Base-by-base conservation (phyloP, 2,797 vertebrate species). In the Micrastur ruficollis region DNA sequence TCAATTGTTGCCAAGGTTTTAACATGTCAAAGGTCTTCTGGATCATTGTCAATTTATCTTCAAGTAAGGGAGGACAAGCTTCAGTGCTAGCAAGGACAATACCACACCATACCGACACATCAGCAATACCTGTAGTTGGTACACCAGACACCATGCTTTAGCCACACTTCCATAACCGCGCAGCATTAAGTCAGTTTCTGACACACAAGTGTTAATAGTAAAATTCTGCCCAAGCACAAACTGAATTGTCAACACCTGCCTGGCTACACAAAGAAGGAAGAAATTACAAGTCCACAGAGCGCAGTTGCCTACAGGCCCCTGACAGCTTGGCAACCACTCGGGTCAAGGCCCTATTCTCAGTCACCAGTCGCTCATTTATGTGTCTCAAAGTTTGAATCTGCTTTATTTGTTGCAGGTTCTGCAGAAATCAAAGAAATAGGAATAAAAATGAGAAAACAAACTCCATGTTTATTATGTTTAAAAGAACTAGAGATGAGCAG, bases 321-420 rank as follows among this genome's bases (percentile, higher is more conserved):
- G 99, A 99, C 90, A 99, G 99, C 98, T 99, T 99, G 96, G 98
- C 98, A 98, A 99, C 97, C 98, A 99, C 99, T 89, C 99, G 99
- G 97, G 99, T 99, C 99, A 99, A 98, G 95, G 99, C 99, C 98
- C 99, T 99, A 98, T 99, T 99, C 98, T 99, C 99, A 96, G 98
- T 98, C 99, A 99, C 98, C 98, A 99, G 98, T 91, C 98, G 98
- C 98, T 99, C 99, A 98, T 99, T 99, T 98, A 99, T 98, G 98
- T 98, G 98, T 97, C 98, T 98, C 99, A 99, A 98, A 98, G 99
- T 98, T 53, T 99, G 99, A 98, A 99, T 99, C 98, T 99, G 99
- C 98, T 99, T 99, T 99, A 99, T 98, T 99, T 99, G 99, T 96
- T 98, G 99, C 97, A 99, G 99, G 98, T 98, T 99, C 99, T 99